Evolutionary conservation across 1,140 invertebrate species (phyloP), one percentile per base, ranked within the genome.

Genomic region (Argopecten irradians): DNA sequence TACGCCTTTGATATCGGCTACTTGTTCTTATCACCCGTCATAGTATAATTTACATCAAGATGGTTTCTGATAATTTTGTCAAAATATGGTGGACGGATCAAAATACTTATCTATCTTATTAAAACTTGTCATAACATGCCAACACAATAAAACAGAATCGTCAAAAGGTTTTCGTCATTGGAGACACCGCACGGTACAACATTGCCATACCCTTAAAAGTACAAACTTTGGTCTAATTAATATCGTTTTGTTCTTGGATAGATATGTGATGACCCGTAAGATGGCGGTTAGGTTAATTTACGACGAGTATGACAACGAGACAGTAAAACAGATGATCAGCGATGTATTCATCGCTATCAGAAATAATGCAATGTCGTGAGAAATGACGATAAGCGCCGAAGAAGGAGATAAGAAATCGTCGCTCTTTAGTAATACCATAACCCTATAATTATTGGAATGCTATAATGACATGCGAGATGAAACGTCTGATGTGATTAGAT

Each of bases 201-300:
- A 71, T 71, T 71, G 28, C n/a, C 13, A 5, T 11, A 28, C 55
- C 55, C 22, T 71, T 71, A 71, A 71, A 71, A n/a, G 55, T 71
- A 71, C 55, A 71, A 71, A 71, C 55, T 71, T 71, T 71, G 55
- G 55, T 71, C 55, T 71, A 11, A 71, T 71, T 71, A 28, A 71
- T 22, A 5, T 28, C n/a, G 22, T n/a, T 28, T 71, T 71, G 55
- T 71, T 71, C 55, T 28, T 2, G 55, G 55, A 3, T 71, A 71
- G 22, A 28, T 71, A 71, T n/a, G 55, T n/a, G 55, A 71, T 71
- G 55, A 71, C 55, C 0, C 22, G 7, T n/a, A 28, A 71, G 55
- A 71, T 71, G 55, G 28, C 55, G 8, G 22, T 71, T n/a, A 28
- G 55, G 55, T 3, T 71, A 71, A 71, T 71, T 71, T 71, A 71